A percentile compares a stretch with the other conserved stretches of the same genome.
Evolutionary conservation across 1,140 invertebrate species (phyloP).

Genomic region (Caenorhabditis tropicalis): DNA sequence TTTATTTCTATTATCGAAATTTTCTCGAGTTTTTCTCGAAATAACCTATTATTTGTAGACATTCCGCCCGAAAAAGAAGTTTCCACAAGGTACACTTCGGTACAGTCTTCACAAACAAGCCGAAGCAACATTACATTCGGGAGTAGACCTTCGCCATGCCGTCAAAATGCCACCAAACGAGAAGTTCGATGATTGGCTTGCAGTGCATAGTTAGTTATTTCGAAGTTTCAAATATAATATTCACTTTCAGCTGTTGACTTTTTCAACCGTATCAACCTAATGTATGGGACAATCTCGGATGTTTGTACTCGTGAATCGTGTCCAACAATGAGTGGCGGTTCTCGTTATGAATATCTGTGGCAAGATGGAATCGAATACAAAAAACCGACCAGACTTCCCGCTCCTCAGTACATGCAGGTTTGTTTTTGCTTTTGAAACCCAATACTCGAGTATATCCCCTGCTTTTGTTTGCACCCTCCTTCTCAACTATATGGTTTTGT

Average conservation of each 20-base stretch:
- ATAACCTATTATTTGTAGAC: conserved; percentile 76
- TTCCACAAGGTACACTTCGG: conserved; percentile 86
- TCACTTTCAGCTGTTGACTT: conserved; percentile 85
- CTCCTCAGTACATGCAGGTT: conserved; percentile 82
- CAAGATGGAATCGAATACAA: conserved; percentile 85
- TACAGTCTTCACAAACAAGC: conserved; percentile 92
- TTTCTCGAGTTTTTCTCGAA: background rate
- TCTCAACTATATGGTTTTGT: conserved; percentile 12
- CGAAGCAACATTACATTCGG: conserved; percentile 90
- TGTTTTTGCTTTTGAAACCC: conserved; percentile 12
- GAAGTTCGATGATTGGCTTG: conserved; percentile 91
- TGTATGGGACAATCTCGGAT: conserved; percentile 86
- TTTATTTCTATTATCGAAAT: too few species aligned
- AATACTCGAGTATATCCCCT: too few species aligned
- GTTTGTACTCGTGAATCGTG: conserved; percentile 85
- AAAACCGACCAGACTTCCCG: conserved; percentile 86
- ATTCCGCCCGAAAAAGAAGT: conserved; percentile 87
- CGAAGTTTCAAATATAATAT: background rate
- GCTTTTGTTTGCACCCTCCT: background rate
- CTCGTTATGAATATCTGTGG: conserved; percentile 89
- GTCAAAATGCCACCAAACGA: conserved; percentile 86
- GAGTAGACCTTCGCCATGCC: conserved; percentile 85
- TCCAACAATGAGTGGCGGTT: conserved; percentile 89
- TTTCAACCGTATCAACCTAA: conserved; percentile 92
- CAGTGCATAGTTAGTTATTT: conserved; percentile 83